These are phyloP conservation scores for Saccostrea glomerata DNA, from an alignment of 1,140 invertebrate species.

Conservation along the genomic window DNA sequence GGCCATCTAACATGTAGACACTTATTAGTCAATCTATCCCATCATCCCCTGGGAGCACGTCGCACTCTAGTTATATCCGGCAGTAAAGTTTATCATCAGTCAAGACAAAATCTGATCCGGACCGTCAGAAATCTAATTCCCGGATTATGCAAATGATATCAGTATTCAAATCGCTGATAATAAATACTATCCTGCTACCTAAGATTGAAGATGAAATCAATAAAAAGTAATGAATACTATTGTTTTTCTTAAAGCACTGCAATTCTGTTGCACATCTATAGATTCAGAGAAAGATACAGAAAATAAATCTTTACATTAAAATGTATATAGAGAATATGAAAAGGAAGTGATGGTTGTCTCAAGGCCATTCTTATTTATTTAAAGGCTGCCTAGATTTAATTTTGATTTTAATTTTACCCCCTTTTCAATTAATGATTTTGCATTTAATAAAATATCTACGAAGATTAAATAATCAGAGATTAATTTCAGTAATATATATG, in stretches of 20 bases:
- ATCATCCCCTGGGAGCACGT: conserved; percentile 3
- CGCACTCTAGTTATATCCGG: conserved; percentile 15
- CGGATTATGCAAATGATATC: conserved; percentile 38
- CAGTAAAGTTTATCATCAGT: conserved; percentile 32
- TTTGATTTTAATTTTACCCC: too few species aligned
- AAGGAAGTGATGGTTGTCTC: too few species aligned
- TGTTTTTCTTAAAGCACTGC: neutral
- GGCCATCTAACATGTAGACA: neutral
- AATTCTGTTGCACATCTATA: neutral
- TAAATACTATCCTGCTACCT: conserved; percentile 14
- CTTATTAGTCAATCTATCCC: conserved; percentile 10
- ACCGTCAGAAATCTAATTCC: conserved; percentile 33
- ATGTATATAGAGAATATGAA: too few species aligned
- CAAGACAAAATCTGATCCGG: conserved; percentile 30
- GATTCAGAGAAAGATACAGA: neutral
- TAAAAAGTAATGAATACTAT: neutral
- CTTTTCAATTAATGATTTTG: too few species aligned
- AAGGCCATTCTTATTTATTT: too few species aligned
- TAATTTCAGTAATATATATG: too few species aligned
- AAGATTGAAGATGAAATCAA: conserved; percentile 26
- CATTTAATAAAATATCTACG: too few species aligned
- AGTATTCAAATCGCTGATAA: conserved; percentile 32
- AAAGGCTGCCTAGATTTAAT: too few species aligned
- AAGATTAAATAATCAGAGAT: too few species aligned
- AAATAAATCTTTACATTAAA: too few species aligned